Base-by-base conservation (phyloP, 2,888 invertebrate genomes). In the Macropis europaea region DNA sequence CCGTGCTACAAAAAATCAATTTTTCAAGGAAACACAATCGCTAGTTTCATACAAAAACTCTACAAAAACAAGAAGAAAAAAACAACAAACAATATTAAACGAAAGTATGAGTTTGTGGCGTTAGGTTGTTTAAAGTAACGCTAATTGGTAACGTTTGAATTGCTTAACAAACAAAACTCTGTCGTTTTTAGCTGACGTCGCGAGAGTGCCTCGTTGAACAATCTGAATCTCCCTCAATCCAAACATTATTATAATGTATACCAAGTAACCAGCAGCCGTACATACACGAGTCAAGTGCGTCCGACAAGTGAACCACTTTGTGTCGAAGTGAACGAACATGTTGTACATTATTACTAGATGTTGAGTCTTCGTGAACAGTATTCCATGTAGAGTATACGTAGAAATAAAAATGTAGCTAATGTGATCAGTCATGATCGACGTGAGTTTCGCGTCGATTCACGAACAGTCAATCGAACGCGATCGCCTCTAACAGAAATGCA, bases 231-330 rank as follows among this genome's bases (percentile, higher is more conserved):
- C 15, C 32, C 17, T 30, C 30, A n/a, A 24, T 38, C 28, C 32
- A 26, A 53, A 30, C 34, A 60, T 24, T 60, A 30, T 13, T 45
- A 36, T 28, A 42, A 43, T 36, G 28, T 60, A 45, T 34, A 57
- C 11, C 7, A 19, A 26, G n/a, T 47, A 19, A 26, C 30, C n/a
- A 32, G 9, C 42, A 22, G 48, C 42, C 48, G 13, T 42, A 56
- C 22, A 5, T 36, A 45, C 30, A 32, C 32, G 43, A 19, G 7
- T 63, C 36, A 56, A 19, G 13, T 7, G 11, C 11, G 36, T 17
- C 13, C 1, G 13, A 17, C 32, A 2, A 26, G 34, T 28, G 17
- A 28, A 19, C 22, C 2, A 61, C 9, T 19, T 34, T 43, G 7
- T 24, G 3, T 43, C 1, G 1, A 48, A 32, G 56, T 1, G 3